These are phyloP conservation scores for Pogoniulus pusillus DNA, from an alignment of 2,797 vertebrate genomes.

Conservation along the genomic window DNA sequence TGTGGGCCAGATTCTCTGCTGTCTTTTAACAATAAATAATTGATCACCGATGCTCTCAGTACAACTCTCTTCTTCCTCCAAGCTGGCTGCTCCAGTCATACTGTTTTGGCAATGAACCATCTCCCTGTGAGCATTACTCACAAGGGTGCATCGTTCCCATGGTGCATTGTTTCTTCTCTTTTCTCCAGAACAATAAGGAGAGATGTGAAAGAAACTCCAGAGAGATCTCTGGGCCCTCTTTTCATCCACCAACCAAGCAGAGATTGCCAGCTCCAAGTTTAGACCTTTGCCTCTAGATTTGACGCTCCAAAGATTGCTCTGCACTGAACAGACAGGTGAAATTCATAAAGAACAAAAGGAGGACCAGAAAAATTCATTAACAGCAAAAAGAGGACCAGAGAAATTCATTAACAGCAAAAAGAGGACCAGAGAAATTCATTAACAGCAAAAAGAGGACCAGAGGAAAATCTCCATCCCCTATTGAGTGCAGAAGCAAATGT, in stretches of 20 bases:
- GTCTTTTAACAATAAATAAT: constrained; percentile 51
- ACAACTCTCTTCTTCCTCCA: neutral
- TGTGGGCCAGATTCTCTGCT: neutral
- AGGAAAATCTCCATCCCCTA: too few species aligned
- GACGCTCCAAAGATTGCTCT: neutral
- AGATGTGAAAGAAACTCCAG: neutral
- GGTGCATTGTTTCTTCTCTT: neutral
- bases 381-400: too few species aligned
- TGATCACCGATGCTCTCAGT: constrained; percentile 29
- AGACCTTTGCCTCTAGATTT: neutral
- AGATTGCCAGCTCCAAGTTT: neutral
- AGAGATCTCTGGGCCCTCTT: neutral
- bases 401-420: too few species aligned
- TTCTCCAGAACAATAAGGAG: neutral
- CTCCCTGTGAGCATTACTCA: neutral
- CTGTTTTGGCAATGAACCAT: neutral
- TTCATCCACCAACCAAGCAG: neutral
- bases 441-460: too few species aligned
- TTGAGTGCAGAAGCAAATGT: too few species aligned
- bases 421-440: neutral
- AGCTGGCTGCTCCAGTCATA: neutral
- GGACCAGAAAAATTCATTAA: too few species aligned
- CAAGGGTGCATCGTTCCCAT: rapidly evolving
- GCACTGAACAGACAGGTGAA: neutral
- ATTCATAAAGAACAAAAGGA: neutral